Evolutionary conservation across 2,888 invertebrate species (phyloP).

Genomic region (Seira sanloemensis): DNA sequence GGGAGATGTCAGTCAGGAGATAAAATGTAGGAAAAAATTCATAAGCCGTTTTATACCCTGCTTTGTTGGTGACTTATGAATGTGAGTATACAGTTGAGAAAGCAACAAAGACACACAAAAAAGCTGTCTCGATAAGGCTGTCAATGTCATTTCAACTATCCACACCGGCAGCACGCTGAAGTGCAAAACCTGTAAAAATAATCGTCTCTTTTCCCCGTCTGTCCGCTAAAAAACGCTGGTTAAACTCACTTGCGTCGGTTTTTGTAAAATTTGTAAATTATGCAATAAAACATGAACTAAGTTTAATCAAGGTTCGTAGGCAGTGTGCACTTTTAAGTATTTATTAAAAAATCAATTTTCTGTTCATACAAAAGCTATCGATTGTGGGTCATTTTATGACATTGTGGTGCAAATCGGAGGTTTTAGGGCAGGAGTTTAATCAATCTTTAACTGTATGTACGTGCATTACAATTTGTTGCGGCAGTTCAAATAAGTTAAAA

Average conservation of each 20-base stretch:
- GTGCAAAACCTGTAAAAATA: no score
- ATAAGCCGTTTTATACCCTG: conserved; percentile 49
- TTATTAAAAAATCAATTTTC: no score
- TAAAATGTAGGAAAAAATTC: conserved; percentile 49
- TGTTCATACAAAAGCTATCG: no score
- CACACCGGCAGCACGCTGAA: no score
- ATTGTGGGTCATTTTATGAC: conserved; percentile 6
- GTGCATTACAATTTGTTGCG: background rate
- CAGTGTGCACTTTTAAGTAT: no score
- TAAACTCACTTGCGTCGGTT: no score
- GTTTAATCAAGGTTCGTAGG: no score
- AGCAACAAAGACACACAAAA: conserved; percentile 42
- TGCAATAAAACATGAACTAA: no score
- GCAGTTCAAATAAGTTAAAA: background rate
- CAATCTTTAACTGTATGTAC: background rate
- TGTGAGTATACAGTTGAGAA: conserved; percentile 38
- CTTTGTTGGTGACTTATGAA: conserved; percentile 59
- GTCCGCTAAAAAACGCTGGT: no score
- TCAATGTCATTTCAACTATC: conserved; percentile 50
- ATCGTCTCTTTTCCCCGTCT: no score
- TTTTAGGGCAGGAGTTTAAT: background rate
- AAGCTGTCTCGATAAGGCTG: conserved; percentile 53
- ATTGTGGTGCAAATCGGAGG: background rate
- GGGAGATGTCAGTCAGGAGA: conserved; percentile 56
- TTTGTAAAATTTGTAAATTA: no score